phyloP scores from a whole-genome alignment of 1,140 invertebrate species.

The Apis laboriosa region DNA sequence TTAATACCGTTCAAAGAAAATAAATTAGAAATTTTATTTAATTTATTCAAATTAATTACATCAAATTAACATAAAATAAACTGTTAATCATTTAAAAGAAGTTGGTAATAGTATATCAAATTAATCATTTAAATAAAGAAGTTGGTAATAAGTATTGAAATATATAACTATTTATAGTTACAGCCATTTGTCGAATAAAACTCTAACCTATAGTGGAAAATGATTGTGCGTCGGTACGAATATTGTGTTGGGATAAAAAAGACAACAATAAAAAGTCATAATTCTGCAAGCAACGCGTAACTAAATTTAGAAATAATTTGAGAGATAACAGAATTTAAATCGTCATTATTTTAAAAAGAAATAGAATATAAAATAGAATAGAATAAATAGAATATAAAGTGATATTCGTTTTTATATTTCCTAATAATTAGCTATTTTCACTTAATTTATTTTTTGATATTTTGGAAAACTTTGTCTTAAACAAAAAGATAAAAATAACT shows the following conservation, averaged over 20 bases:
- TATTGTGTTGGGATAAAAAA: constrained; percentile 59
- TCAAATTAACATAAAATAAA: no score
- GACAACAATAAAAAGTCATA: constrained; percentile 46
- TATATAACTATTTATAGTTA: neutral
- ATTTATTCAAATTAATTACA: no score
- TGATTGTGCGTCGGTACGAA: constrained; percentile 67
- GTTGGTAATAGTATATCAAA: no score
- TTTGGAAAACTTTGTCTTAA: neutral
- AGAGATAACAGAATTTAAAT: neutral
- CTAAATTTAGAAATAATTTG: neutral
- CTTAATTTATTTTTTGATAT: neutral
- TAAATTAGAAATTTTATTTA: no score
- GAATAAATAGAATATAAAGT: neutral
- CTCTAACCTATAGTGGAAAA: constrained; percentile 72
- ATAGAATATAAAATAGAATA: neutral
- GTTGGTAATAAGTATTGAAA: no score
- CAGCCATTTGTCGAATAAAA: constrained; percentile 65
- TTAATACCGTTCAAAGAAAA: no score
- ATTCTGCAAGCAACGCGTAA: constrained; percentile 27
- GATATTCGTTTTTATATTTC: neutral
- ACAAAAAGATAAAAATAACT: neutral
- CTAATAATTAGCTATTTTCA: neutral
- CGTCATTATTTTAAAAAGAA: neutral
- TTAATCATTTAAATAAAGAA: no score
- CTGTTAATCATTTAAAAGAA: no score